phyloP scores from a whole-genome alignment of 1,140 invertebrate genomes.

The Chionoecetes opilio region DNA sequence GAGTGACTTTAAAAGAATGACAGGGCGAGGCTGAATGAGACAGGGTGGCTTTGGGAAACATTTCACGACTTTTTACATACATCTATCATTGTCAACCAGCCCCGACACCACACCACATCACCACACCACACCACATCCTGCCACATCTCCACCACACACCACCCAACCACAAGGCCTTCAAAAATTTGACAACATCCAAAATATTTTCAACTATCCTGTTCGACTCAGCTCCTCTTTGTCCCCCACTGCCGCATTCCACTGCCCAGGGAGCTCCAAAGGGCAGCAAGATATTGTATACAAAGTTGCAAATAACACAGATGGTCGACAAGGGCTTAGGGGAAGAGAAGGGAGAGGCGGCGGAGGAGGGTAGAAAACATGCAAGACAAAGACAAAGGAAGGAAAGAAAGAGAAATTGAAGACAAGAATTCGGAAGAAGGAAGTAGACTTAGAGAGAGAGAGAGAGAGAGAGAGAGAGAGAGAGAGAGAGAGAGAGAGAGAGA shows the following conservation, averaged over 20 bases:
- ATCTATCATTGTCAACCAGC: too few species aligned
- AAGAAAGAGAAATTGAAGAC: not conserved
- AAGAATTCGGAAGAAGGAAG: too few species aligned
- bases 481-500: not conserved
- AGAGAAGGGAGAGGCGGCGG: not conserved
- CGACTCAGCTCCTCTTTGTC: not conserved
- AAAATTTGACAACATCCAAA: too few species aligned
- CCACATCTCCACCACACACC: not conserved
- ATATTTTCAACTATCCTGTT: too few species aligned
- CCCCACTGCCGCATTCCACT: slow-evolving; percentile 7
- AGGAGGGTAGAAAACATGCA: not conserved
- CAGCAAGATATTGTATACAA: not conserved
- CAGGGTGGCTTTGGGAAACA: too few species aligned
- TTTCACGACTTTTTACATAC: not conserved
- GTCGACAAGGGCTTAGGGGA: not conserved
- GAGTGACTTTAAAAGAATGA: not conserved
- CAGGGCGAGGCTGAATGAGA: not conserved
- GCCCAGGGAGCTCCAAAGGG: not conserved
- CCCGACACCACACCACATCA: too few species aligned
- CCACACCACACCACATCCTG: too few species aligned
- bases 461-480: slow-evolving; percentile 6
- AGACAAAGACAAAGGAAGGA: not conserved
- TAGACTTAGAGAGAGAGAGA: not conserved
- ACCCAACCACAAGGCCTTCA: not conserved
- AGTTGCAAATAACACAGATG: not conserved